Base-by-base conservation (phyloP, 2,797 vertebrate genomes). In the Falco columbarius region DNA sequence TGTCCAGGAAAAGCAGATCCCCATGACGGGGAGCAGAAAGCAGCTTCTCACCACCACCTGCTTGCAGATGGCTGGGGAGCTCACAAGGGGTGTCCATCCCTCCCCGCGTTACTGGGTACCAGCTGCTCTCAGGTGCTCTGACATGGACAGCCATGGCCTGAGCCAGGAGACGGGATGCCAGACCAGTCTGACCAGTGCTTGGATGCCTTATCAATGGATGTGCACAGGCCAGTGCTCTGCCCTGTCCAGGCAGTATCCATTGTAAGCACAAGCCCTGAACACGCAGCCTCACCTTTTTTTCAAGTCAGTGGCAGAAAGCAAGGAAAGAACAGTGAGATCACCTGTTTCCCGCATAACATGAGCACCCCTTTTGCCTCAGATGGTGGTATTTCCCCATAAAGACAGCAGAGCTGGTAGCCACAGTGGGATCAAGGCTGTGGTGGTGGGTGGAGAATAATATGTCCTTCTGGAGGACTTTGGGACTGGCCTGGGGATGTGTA, bases 1-100 rank as follows among this genome's bases (percentile, higher is more conserved):
- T 36, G 30, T 61, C 71, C 47, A 56, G 21, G 46, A 80, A 81
- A 32, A 51, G 17, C 44, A 92, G 30, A 74, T 22, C 13, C 30
- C 8, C 6, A 7, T 55, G 42, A 55, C 1, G 8, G 17, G 36
- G 32, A 67, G 62, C 5, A 58, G 36, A 86, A 85, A 59, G 59
- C 56, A 17, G 6, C 55, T 66, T 76, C 21, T 38, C n/a, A 14
- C 26, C 13, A 17, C 27, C 0, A 0, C 15, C 36, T 0, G 0
- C 46, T 94, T 74, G 21, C 23, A 52, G 44, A 38, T 80, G 10
- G 29, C 55, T n/a, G 7, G 32, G 56, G 36, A 67, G 11, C 44
- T 66, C 52, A 42, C 1, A 11, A 59, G 51, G 79, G 4, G 12
- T 11, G 14, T 40, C 47, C n/a, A 20, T 30, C 42, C 77, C 34